These are phyloP conservation scores for Acanthosepion pharaonis DNA, from an alignment of 2,888 invertebrate species.

Conservation along the genomic window DNA sequence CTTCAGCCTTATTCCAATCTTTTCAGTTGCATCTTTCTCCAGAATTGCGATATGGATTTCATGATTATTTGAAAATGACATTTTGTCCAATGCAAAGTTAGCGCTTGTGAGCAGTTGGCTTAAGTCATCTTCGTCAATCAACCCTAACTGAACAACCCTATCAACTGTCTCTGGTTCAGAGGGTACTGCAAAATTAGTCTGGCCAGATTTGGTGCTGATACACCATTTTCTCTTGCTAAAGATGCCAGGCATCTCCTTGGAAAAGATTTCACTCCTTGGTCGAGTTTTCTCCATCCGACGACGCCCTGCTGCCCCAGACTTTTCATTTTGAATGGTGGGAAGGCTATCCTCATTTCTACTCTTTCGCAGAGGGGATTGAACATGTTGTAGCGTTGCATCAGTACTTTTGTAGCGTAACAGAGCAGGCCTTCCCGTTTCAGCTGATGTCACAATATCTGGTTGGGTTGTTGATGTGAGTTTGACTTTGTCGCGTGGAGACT, in stretches of 20 bases:
- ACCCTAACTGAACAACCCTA: neutral
- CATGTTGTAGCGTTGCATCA: neutral
- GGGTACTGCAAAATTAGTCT: constrained; percentile 36
- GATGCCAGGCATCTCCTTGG: neutral
- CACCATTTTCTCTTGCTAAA: constrained; percentile 43
- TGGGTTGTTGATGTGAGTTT: neutral
- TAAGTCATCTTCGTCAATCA: constrained; percentile 51
- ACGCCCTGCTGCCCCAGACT: neutral
- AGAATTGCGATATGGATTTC: constrained; percentile 53
- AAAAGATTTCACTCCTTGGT: neutral
- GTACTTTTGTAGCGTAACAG: neutral
- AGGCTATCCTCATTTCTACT: neutral
- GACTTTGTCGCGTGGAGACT: neutral
- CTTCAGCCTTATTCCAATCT: constrained; percentile 52
- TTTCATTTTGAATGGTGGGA: neutral
- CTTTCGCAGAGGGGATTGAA: neutral
- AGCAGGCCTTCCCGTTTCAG: neutral
- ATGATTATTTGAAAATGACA: constrained; percentile 49
- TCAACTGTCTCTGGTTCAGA: neutral
- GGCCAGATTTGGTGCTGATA: constrained; percentile 13
- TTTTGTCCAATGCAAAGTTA: constrained; percentile 53
- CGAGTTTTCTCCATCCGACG: neutral
- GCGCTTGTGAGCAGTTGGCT: constrained; percentile 50
- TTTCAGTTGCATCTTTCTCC: constrained; percentile 47
- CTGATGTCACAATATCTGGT: neutral